Evolutionary conservation across 2,888 invertebrate species (phyloP).

Genomic region (Drosophila limbata): DNA sequence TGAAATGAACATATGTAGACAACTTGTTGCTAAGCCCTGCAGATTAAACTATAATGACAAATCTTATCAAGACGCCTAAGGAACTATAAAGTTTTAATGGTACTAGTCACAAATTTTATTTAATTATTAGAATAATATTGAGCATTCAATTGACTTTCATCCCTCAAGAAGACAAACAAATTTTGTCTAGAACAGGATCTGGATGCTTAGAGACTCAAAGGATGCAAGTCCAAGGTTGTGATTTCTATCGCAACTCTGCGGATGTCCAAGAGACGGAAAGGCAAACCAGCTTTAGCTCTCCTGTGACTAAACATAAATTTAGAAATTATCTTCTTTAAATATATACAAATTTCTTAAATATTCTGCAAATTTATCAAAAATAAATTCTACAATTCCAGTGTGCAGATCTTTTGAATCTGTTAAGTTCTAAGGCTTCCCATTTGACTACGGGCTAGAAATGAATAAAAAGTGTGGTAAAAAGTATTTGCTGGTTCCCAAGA

Average conservation of each 20-base stretch:
- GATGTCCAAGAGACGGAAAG: background rate
- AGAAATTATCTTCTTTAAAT: too few relatives aligned
- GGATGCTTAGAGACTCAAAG: background rate
- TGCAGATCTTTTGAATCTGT: background rate
- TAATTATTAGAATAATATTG: background rate
- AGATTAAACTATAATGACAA: conserved; percentile 11
- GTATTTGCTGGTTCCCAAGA: conserved; percentile 4
- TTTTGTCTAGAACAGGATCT: background rate
- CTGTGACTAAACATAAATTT: background rate
- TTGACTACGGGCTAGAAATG: background rate
- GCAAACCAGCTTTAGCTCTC: background rate
- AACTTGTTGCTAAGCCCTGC: conserved; percentile 33
- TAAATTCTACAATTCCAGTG: background rate
- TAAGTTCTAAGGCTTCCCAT: background rate
- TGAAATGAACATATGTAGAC: conserved; percentile 19
- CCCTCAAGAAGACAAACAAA: background rate
- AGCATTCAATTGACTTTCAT: background rate
- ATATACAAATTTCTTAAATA: too few relatives aligned
- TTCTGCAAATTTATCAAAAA: background rate
- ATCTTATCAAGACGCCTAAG: background rate
- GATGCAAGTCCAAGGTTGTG: background rate
- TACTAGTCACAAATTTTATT: background rate
- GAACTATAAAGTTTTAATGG: background rate
- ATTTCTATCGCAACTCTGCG: background rate
- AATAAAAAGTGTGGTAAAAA: background rate